phyloP scores from a whole-genome alignment of 2,888 invertebrate species.

The Empis livida region DNA sequence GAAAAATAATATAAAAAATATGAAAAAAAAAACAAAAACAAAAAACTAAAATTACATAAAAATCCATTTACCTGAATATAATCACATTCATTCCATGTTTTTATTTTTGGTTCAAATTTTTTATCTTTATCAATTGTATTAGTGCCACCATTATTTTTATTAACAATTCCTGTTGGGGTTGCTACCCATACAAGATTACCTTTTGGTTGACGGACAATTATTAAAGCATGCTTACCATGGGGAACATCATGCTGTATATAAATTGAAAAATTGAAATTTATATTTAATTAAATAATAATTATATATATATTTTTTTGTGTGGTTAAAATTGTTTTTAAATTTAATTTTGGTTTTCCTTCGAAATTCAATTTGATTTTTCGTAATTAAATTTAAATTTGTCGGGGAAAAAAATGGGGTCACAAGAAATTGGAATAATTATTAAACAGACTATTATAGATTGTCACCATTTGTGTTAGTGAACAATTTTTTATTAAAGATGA shows the following conservation, averaged over 20 bases:
- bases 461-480: too few relatives aligned
- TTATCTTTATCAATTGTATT: slow-evolving; percentile 42
- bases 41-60: slow-evolving; percentile 5
- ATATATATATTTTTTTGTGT: neutral
- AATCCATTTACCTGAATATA: slow-evolving; percentile 51
- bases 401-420: too few relatives aligned
- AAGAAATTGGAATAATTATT: too few relatives aligned
- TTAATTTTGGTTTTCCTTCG: too few relatives aligned
- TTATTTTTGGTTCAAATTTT: slow-evolving; percentile 38
- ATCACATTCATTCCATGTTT: slow-evolving; percentile 77
- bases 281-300: slow-evolving; percentile 2
- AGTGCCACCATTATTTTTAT: slow-evolving; percentile 14
- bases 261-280: slow-evolving; percentile 10
- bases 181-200: slow-evolving; percentile 76
- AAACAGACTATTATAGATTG: too few relatives aligned
- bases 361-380: too few relatives aligned
- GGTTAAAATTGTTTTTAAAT: too few relatives aligned
- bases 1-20: slow-evolving; percentile 6
- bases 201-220: slow-evolving; percentile 71
- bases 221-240: slow-evolving; percentile 75
- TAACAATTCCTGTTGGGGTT: slow-evolving; percentile 51
- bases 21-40: slow-evolving; percentile 4
- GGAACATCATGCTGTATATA: slow-evolving; percentile 59
- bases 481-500: too few relatives aligned
- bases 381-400: too few relatives aligned